Evolutionary conservation across 1,140 invertebrate species (phyloP).

Genomic region (Eupristina koningsbergeri): DNA sequence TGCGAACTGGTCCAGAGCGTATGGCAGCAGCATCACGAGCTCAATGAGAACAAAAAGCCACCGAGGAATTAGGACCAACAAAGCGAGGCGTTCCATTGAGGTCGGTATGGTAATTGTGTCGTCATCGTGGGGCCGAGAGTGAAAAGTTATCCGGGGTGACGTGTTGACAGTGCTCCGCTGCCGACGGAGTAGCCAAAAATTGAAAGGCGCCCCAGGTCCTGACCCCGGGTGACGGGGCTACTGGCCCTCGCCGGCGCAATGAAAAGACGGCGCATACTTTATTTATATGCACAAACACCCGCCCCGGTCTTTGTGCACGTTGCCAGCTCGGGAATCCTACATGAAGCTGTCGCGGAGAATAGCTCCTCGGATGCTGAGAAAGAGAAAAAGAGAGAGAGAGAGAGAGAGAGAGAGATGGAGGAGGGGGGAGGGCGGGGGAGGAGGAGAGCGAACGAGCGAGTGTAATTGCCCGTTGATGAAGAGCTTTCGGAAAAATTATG

Average conservation of each 20-base stretch:
- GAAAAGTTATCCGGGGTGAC: slow-evolving; percentile 26
- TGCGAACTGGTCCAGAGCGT: not conserved
- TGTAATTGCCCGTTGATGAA: slow-evolving; percentile 49
- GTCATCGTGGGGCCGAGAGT: not conserved
- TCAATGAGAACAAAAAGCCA: slow-evolving; percentile 14
- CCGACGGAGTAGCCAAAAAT: not conserved
- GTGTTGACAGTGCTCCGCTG: not conserved
- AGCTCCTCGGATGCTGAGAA: too few relatives aligned
- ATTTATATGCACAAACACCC: not conserved
- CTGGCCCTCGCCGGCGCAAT: not conserved
- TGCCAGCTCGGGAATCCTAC: not conserved
- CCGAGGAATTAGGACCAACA: slow-evolving; percentile 24
- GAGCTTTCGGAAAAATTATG: slow-evolving; percentile 48
- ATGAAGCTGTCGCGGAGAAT: not conserved
- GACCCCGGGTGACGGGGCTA: not conserved
- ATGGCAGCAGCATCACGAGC: not conserved
- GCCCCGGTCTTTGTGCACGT: not conserved
- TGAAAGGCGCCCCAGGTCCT: not conserved
- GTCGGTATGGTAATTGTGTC: slow-evolving; percentile 13
- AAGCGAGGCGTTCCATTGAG: slow-evolving; percentile 26
- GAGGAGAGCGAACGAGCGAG: not conserved
- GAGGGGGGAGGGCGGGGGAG: not conserved
- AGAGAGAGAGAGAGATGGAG: too few relatives aligned
- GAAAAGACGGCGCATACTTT: not conserved
- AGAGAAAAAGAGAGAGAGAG: not conserved